Evolutionary conservation across 2,888 invertebrate species (phyloP), one percentile per base, ranked within the genome.

Genomic region (Rhamnusium bicolor): DNA sequence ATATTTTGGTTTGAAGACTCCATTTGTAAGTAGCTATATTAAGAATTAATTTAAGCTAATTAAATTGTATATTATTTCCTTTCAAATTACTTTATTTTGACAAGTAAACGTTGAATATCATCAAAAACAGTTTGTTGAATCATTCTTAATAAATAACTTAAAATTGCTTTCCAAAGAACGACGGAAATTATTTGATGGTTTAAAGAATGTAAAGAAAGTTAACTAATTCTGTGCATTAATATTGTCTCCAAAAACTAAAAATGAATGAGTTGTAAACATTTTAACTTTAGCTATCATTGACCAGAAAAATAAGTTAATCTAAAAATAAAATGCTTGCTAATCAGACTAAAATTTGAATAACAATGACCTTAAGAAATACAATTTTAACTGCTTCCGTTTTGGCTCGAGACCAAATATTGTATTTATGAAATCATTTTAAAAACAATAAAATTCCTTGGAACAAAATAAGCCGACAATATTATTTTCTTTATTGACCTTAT

Each of bases 341-440:
- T 40, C 40, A 40, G 12, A n/a, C 40, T 12, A 14, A 10, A 58
- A 29, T 58, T 18, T 32, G 19, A 58, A 58, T 58, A 58, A 58
- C 16, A 16, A 32, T 16, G 0, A 18, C n/a, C 14, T 1, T 10
- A 19, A 32, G 18, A 32, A 32, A 16, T 58, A 21, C 27, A 16
- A n/a, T 40, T n/a, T 58, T 58, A 56, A 56, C 24, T 56, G 27
- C 16, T 56, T 24, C 24, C 29, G 56, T 56, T 56, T 56, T 56
- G 56, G 56, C 56, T 29, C 16, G 29, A 8, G n/a, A 56, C 56
- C 29, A 29, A n/a, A 29, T 6, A 19, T 10, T 29, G 27, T 56
- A 56, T 56, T 56, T 27, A 27, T 14, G 16, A 56, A 7, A 56
- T n/a, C n/a, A 56, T 32, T 29, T 29, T 29, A 14, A 56, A 19